Evolutionary conservation across 2,888 invertebrate genomes (phyloP).

Genomic region (Tanypteryx hageni): DNA sequence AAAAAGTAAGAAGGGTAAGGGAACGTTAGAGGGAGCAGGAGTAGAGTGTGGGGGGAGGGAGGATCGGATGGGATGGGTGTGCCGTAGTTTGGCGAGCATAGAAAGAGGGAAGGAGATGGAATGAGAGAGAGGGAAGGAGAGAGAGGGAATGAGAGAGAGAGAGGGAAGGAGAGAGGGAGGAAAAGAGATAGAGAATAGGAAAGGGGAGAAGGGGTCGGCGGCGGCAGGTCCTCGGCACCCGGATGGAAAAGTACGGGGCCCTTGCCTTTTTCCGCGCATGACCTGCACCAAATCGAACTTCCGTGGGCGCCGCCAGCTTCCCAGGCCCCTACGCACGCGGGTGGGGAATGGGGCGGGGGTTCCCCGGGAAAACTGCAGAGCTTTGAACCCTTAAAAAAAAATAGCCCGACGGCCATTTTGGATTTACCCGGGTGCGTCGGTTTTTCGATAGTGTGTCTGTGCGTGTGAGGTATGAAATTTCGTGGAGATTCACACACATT

Average conservation of each 20-base stretch:
- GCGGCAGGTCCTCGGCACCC: constrained; percentile 45
- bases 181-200: not conserved
- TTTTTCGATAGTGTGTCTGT: constrained; percentile 46
- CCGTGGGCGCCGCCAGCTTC: constrained; percentile 50
- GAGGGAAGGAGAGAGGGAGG: not conserved
- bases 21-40: not conserved
- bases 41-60: not conserved
- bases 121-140: not conserved
- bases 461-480: not conserved
- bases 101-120: not conserved
- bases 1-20: too few species aligned
- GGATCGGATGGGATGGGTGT: not conserved
- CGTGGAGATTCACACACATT: not conserved
- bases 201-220: not conserved
- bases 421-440: constrained; percentile 36
- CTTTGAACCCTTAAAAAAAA: constrained; percentile 55
- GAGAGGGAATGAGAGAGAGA: not conserved
- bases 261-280: constrained; percentile 62
- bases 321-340: not conserved
- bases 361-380: constrained; percentile 59
- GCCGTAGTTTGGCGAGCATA: not conserved
- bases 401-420: constrained; percentile 53
- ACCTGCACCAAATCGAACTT: constrained; percentile 63
- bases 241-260: constrained; percentile 39
- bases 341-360: not conserved